These are phyloP conservation scores for Lipophrys pholis DNA, from an alignment of 2,113 vertebrate species.

Conservation along the genomic window DNA sequence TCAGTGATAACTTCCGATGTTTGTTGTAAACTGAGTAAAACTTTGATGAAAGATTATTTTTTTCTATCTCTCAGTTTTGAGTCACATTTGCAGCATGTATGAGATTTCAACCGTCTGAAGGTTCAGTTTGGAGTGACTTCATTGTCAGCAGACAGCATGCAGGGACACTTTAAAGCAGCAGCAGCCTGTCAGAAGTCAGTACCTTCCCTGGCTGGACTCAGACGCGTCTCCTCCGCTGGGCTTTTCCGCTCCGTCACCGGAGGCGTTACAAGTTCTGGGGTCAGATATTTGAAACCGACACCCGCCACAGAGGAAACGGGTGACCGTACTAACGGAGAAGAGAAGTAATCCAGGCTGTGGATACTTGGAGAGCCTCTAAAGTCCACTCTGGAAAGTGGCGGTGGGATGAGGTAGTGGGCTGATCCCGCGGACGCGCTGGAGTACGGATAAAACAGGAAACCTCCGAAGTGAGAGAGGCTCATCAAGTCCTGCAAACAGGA, in stretches of 20 bases:
- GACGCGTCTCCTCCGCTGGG: slow-evolving; percentile 78
- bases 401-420: slow-evolving; percentile 71
- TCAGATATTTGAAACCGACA: slow-evolving; percentile 23
- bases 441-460: slow-evolving; percentile 67
- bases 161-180: slow-evolving; percentile 2
- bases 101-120: no score
- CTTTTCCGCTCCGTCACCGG: slow-evolving; percentile 70
- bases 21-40: no score
- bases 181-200: neutral
- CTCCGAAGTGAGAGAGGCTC: slow-evolving; percentile 83
- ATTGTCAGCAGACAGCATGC: slow-evolving; percentile 16
- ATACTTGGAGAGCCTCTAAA: slow-evolving; percentile 84
- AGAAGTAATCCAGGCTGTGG: slow-evolving; percentile 75
- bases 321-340: slow-evolving; percentile 69
- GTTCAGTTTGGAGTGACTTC: neutral
- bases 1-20: no score
- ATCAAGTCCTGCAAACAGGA: slow-evolving; percentile 84
- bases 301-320: slow-evolving; percentile 53
- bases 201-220: slow-evolving; percentile 14
- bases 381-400: slow-evolving; percentile 75
- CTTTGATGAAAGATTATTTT: no score
- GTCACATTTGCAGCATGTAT: no score
- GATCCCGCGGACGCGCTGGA: slow-evolving; percentile 71
- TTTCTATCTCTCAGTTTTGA: no score
- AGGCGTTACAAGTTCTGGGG: slow-evolving; percentile 7